Evolutionary conservation across 2,888 invertebrate genomes (phyloP), one percentile per base, ranked within the genome.

Genomic region (Andrena marginata): DNA sequence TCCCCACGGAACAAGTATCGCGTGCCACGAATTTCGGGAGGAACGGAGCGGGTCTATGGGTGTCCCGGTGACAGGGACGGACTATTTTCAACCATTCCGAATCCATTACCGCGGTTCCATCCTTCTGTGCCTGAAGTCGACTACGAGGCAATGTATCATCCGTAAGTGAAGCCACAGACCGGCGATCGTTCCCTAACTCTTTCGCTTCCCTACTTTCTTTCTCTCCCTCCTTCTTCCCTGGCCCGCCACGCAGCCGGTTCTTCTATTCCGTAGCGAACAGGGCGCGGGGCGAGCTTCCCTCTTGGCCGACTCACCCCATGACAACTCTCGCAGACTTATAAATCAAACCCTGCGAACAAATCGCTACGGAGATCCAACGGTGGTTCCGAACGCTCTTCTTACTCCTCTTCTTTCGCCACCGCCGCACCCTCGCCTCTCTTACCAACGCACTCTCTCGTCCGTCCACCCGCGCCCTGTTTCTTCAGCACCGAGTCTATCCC

Each of bases 291-390:
- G 64, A 69, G 42, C 60, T 63, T 42, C 1, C 42, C 35, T 56
- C 60, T 60, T 42, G 63, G 60, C 60, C 29, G 59, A 71, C 71
- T 77, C 81, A 77, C 79, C 85, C 83, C 81, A 73, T 75, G 72
- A 82, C 84, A 82, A 82, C 81, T 85, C 85, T 86, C 85, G 80
- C 87, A 89, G 91, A 91, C 91, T 91, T 92, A 92, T 92, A 92
- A 92, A 92, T 92, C 92, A 92, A 90, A 90, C 78, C 88, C 85
- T 81, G 68, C 88, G 91, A 88, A 90, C 91, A 91, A 91, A 91
- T 91, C 91, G 91, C 85, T 87, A 82, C 85, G 85, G 80, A 87
- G 89, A 90, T 91, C 87, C 88, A 84, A 75, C 83, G 84, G 80
- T 82, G 87, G 85, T 87, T 85, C 87, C 80, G 51, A 77, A 77